phyloP scores from a whole-genome alignment of 2,113 vertebrate species.

The Menidia beryllina region DNA sequence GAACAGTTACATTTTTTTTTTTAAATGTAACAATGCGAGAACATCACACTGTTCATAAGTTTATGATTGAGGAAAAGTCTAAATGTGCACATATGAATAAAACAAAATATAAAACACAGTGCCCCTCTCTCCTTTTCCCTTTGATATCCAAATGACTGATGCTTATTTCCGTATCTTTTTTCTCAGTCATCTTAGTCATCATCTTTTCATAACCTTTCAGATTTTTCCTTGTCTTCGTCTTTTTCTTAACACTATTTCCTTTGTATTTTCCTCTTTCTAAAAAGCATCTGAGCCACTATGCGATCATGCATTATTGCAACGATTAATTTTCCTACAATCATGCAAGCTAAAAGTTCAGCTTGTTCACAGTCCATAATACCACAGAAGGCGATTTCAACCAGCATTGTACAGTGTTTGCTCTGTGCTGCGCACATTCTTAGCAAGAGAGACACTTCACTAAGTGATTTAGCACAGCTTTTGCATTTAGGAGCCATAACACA shows the following conservation, averaged over 20 bases:
- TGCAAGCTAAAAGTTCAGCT: constrained; percentile 17
- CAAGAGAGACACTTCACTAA: constrained; percentile 36
- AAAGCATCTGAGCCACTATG: constrained; percentile 14
- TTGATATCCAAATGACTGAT: constrained; percentile 40
- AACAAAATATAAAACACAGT: no score
- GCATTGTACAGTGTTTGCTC: constrained; percentile 18
- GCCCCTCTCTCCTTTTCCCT: background rate
- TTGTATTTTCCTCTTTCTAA: constrained; percentile 23
- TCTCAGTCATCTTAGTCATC: constrained; percentile 35
- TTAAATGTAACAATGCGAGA: no score
- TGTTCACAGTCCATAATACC: constrained; percentile 10
- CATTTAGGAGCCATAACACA: constrained; percentile 69
- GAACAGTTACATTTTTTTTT: no score
- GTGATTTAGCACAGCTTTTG: constrained; percentile 70
- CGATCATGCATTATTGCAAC: constrained; percentile 28
- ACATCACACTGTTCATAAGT: no score
- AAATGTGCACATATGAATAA: no score
- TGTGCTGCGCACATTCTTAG: constrained; percentile 42
- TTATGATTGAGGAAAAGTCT: no score
- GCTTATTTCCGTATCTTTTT: constrained; percentile 1
- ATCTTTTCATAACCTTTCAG: background rate
- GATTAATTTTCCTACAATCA: constrained; percentile 21
- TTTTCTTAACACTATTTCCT: constrained; percentile 15
- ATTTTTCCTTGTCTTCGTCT: no score
- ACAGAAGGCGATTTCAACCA: constrained; percentile 20